Evolutionary conservation across 2,113 vertebrate species (phyloP), one percentile per base, ranked within the genome.

Genomic region (Pygoscelis adeliae): DNA sequence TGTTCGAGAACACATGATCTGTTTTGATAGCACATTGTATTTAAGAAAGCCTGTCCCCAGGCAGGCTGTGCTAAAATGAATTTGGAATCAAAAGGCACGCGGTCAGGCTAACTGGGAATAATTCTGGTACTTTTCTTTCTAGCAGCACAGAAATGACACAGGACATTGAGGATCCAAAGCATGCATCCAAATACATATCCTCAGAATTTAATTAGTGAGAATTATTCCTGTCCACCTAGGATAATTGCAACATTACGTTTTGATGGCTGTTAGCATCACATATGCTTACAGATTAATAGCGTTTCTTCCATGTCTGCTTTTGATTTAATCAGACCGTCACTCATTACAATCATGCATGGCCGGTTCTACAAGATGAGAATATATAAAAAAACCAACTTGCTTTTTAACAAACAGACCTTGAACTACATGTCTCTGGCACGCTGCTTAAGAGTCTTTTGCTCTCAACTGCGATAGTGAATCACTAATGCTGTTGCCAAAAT

Each of bases 261-360:
- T 77, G 85, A 89, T 73, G 78, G 89, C 74, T 83, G 70, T 94
- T 95, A 96, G 78, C 84, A 96, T 82, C 91, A 83, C 93, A 88
- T 90, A 93, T 66, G 58, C 82, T 93, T 65, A 77, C 66, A 62
- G 93, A 96, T 95, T 94, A 90, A 92, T 85, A 70, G 53, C 8
- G 53, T 79, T 96, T 85, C 84, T 85, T 95, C 87, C 84, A 59
- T 46, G 66, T 83, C 93, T 96, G 87, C 84, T 83, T 94, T 92
- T 95, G 93, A 96, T 96, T 96, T 96, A 96, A 96, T 93, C 89
- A 91, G 93, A 81, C 49, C 89, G 76, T 93, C 87, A 85, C 78
- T 97, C 83, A 91, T 85, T 96, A 88, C 84, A 74, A 77, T 80
- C 94, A 87, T 58, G 81, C 95, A 87, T 70, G 83, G 87, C 71